phyloP scores from a whole-genome alignment of 2,888 invertebrate genomes.

The Crematogaster levior region DNA sequence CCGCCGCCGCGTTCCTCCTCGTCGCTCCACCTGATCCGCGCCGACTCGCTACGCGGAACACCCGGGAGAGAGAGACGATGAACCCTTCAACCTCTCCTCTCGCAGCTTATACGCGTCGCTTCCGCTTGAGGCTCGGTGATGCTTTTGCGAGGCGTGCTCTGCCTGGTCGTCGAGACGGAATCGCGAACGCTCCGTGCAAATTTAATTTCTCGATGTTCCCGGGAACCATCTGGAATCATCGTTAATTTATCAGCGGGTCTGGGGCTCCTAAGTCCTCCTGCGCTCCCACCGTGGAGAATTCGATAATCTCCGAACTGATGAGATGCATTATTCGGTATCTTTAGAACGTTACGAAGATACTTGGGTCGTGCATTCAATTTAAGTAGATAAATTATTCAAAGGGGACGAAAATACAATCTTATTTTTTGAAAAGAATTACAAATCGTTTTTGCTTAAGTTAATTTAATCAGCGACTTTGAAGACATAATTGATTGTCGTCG shows the following conservation, averaged over 20 bases:
- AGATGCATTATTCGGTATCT: constrained; percentile 16
- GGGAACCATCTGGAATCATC: constrained; percentile 8
- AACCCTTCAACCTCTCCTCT: constrained; percentile 52
- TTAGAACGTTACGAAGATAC: neutral
- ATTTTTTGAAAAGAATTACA: neutral
- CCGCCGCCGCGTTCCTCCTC: constrained; percentile 56
- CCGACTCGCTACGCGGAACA: constrained; percentile 60
- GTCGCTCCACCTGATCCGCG: constrained; percentile 45
- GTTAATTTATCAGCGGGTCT: constrained; percentile 7
- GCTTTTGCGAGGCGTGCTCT: constrained; percentile 9
- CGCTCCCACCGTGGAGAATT: neutral
- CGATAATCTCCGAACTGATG: constrained; percentile 7
- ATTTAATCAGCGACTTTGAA: neutral
- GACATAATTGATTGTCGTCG: neutral
- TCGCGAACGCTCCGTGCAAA: constrained; percentile 2
- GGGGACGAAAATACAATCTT: neutral
- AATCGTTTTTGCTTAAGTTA: neutral
- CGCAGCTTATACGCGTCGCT: constrained; percentile 9
- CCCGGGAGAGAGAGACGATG: constrained; percentile 54
- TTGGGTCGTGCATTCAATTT: constrained; percentile 6
- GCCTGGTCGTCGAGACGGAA: neutral
- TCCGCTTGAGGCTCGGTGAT: constrained; percentile 34
- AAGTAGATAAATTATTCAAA: neutral
- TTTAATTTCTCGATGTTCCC: constrained; percentile 18
- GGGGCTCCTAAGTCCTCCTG: neutral